Base-by-base conservation (phyloP, 64 coral and sea anemone species). In the Dendrophyllia cribrosa region DNA sequence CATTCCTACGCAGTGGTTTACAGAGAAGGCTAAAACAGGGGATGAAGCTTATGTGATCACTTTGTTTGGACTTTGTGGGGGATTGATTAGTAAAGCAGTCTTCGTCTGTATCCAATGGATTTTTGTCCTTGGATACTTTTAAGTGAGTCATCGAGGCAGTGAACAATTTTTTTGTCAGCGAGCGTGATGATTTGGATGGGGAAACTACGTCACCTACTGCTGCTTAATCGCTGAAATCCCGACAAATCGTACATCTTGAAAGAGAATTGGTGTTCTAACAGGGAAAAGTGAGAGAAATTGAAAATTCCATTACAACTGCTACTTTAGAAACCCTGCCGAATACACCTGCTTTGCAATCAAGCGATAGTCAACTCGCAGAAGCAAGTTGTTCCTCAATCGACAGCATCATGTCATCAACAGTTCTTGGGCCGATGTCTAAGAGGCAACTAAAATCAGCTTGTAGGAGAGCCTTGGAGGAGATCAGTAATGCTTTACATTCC, bases 11-110 rank as follows among this genome's bases (percentile, higher is more conserved):
- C 61, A 90, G 46, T 90, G 76, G 88, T 90, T 90, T 82, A 20
- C 20, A 15, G n/a, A n/a, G n/a, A n/a, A n/a, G n/a, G 52, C 56
- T 48, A 45, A 55, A 5, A 51, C 52, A 20, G 24, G 58, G n/a
- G 49, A 90, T 70, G 76, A 90, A 70, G 76, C 5, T 3, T 69
- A 81, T 70, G 76, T 69, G n/a, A 45, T 74, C 50, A 52, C 88
- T 66, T 80, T 90, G 50, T 90, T 90, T 90, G 74, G 88, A 23
- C 75, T 90, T 53, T 69, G 9, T 68, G 88, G 50, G 65, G 70
- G 74, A 51, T 77, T 75, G 3, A 70, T 90, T 16, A n/a, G n/a
- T n/a, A n/a, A 82, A 90, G 74, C 76, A 70, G 43, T 51, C 55
- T 24, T 79, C 48, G 20, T 66, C 58, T 43, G 49, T 23, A 24